These are phyloP conservation scores for Cataglyphis hispanica DNA, from an alignment of 1,140 invertebrate genomes.

Conservation along the genomic window DNA sequence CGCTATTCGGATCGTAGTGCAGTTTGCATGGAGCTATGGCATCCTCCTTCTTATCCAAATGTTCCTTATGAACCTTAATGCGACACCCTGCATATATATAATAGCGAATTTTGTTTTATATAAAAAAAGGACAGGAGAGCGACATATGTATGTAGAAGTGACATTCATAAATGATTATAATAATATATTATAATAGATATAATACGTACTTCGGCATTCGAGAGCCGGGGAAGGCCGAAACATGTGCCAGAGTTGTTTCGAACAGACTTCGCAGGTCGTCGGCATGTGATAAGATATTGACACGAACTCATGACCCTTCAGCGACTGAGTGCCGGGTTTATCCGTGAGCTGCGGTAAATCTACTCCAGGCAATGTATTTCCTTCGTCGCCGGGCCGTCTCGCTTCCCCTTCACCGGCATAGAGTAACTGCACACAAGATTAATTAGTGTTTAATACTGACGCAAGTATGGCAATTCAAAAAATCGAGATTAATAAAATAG, in stretches of 20 bases:
- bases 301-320: constrained; percentile 99
- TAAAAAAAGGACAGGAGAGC: not conserved
- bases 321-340: constrained; percentile 92
- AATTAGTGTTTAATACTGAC: not conserved
- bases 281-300: constrained; percentile 99
- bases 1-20: constrained; percentile 96
- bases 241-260: constrained; percentile 98
- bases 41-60: constrained; percentile 94
- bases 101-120: constrained; percentile 4
- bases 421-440: constrained; percentile 88
- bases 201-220: constrained; percentile 95
- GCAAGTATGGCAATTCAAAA: not conserved
- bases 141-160: not conserved
- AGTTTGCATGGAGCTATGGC: constrained; percentile 96
- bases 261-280: constrained; percentile 98
- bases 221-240: constrained; percentile 98
- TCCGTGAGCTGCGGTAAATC: constrained; percentile 87
- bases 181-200: not conserved
- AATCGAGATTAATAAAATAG: not conserved
- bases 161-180: not conserved
- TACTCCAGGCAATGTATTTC: constrained; percentile 83
- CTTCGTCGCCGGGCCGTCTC: constrained; percentile 92
- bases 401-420: constrained; percentile 98
- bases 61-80: constrained; percentile 98
- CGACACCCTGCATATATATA: constrained; percentile 92